These are phyloP conservation scores for Beris morrisii DNA, from an alignment of 2,888 invertebrate genomes.

Conservation along the genomic window DNA sequence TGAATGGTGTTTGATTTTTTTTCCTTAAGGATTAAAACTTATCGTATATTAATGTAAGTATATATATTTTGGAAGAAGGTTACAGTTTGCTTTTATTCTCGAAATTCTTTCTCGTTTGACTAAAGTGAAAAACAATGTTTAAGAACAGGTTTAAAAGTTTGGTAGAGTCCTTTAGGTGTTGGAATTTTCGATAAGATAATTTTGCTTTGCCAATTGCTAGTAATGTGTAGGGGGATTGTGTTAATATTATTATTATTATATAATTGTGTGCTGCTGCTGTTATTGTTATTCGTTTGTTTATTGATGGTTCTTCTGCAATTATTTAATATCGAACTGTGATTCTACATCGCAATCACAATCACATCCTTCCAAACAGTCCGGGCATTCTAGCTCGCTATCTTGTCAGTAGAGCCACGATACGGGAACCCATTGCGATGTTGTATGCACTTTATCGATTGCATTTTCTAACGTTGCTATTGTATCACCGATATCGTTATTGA, in stretches of 20 bases:
- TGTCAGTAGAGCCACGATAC: constrained; percentile 85
- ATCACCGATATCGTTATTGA: constrained; percentile 99
- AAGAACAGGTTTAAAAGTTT: no score
- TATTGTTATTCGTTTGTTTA: neutral
- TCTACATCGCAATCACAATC: constrained; percentile 55
- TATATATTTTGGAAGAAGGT: no score
- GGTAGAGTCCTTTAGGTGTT: no score
- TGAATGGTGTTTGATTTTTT: neutral
- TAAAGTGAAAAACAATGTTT: no score
- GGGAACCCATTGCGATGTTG: constrained; percentile 95
- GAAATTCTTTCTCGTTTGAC: no score
- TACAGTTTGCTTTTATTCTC: no score
- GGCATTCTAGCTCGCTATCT: constrained; percentile 57
- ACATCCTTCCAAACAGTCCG: constrained; percentile 56
- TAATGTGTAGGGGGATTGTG: no score
- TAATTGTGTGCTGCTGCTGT: neutral
- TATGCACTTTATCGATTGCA: constrained; percentile 87
- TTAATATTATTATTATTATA: constrained; percentile 1
- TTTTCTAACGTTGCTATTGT: constrained; percentile 91
- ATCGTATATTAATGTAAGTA: no score
- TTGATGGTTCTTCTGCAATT: constrained; percentile 17
- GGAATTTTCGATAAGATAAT: no score
- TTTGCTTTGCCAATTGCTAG: no score
- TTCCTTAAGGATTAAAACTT: neutral
- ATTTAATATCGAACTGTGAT: constrained; percentile 39